phyloP scores from a whole-genome alignment of 2,113 vertebrate genomes.

The Copsychus sechellarum region DNA sequence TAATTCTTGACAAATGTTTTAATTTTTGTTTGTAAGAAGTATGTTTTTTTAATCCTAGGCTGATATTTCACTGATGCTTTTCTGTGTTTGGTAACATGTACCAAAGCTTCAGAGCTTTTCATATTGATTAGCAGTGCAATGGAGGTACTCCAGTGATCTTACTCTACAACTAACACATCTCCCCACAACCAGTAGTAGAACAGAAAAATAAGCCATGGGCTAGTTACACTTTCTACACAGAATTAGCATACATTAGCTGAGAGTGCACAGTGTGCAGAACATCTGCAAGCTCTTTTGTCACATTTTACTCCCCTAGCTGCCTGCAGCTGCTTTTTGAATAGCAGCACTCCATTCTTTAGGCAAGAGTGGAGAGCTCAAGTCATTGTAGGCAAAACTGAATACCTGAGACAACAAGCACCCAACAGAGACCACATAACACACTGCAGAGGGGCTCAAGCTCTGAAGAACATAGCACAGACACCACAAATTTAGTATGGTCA shows the following conservation, averaged over 20 bases:
- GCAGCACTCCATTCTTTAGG: neutral
- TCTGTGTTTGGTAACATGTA: neutral
- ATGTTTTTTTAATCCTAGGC: neutral
- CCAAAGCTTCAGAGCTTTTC: neutral
- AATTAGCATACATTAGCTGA: neutral
- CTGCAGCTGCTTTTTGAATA: neutral
- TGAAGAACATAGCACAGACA: neutral
- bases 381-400: neutral
- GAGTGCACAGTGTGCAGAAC: neutral
- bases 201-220: neutral
- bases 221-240: neutral
- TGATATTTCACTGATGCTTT: neutral
- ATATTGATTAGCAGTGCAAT: neutral
- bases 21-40: neutral
- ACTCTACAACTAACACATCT: neutral
- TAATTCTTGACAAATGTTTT: neutral
- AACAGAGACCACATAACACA: neutral
- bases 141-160: neutral
- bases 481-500: neutral
- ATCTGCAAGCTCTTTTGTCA: neutral
- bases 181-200: neutral
- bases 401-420: neutral
- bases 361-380: neutral
- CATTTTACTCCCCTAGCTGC: neutral
- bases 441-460: neutral